Conservation (phyloP, 2,888 invertebrate species). For the Colostygia pectinataria region DNA sequence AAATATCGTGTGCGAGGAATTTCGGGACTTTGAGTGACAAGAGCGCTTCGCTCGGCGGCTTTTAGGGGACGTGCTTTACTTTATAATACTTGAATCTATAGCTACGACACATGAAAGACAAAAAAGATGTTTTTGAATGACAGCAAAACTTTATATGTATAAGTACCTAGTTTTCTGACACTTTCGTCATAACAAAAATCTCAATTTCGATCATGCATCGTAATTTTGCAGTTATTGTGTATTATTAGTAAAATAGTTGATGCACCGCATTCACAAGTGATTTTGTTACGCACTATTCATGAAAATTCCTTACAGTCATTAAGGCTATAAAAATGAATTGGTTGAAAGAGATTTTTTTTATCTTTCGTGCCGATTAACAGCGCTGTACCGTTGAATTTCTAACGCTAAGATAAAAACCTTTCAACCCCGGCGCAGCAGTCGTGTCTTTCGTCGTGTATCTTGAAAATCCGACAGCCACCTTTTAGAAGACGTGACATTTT, state of each 20-base stretch:
- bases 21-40: slow-evolving; percentile 56
- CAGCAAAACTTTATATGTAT: no score
- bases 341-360: neutral
- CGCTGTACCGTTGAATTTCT: neutral
- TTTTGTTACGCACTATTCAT: no score
- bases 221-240: no score
- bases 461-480: slow-evolving; percentile 20
- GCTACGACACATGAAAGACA: neutral
- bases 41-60: slow-evolving; percentile 48
- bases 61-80: slow-evolving; percentile 36
- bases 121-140: neutral
- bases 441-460: slow-evolving; percentile 26
- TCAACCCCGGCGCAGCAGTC: slow-evolving; percentile 7
- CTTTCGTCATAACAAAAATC: no score
- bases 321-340: neutral
- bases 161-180: no score
- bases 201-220: no score
- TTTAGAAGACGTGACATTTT: slow-evolving; percentile 63
- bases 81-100: slow-evolving; percentile 11
- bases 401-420: slow-evolving; percentile 11
- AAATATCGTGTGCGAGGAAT: slow-evolving; percentile 59
- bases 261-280: no score
- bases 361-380: no score
- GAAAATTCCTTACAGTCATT: neutral
- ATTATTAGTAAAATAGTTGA: no score